A percentile compares a stretch with the other conserved stretches of the same genome.
Conservation (phyloP, 23 tunicate genomes). For the Ascidia mentula region DNA sequence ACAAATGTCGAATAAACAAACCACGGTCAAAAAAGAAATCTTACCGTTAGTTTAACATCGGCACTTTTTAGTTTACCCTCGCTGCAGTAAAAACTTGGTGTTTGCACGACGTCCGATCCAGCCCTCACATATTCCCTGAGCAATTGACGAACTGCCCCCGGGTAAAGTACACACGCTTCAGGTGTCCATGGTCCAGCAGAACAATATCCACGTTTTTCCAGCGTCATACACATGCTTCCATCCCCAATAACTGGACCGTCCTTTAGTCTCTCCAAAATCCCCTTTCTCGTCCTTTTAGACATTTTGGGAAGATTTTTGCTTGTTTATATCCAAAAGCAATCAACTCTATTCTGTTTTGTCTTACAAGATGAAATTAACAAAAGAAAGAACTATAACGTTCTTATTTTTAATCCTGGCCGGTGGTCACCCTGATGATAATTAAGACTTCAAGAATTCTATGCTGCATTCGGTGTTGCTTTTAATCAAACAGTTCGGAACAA, state of each 20-base stretch:
- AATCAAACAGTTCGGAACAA: too few species aligned
- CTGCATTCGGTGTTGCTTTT: too few species aligned
- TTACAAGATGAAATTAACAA: too few species aligned
- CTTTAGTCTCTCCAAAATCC: constrained; percentile 44
- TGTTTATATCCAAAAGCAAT: too few species aligned
- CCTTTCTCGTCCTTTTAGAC: constrained; percentile 5
- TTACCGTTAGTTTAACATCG: constrained; percentile 1
- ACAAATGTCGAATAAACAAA: too few species aligned
- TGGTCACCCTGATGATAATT: too few species aligned
- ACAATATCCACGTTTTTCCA: constrained; percentile 82
- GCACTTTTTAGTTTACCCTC: constrained; percentile 40
- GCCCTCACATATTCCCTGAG: constrained; percentile 79
- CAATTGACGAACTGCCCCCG: constrained; percentile 77
- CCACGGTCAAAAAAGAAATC: too few species aligned
- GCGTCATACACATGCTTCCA: constrained; percentile 83
- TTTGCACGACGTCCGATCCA: constrained; percentile 80
- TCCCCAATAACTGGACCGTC: constrained; percentile 86
- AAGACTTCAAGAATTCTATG: too few species aligned
- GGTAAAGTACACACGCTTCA: constrained; percentile 68
- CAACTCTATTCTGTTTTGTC: too few species aligned
- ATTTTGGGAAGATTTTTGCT: too few species aligned
- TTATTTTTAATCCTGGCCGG: too few species aligned
- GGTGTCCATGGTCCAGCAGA: constrained; percentile 77
- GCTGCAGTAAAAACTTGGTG: constrained; percentile 63
- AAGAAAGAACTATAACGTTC: too few species aligned